Evolutionary conservation across 92 coral and sea anemone species (phyloP).

Genomic region (Montipora capitata): DNA sequence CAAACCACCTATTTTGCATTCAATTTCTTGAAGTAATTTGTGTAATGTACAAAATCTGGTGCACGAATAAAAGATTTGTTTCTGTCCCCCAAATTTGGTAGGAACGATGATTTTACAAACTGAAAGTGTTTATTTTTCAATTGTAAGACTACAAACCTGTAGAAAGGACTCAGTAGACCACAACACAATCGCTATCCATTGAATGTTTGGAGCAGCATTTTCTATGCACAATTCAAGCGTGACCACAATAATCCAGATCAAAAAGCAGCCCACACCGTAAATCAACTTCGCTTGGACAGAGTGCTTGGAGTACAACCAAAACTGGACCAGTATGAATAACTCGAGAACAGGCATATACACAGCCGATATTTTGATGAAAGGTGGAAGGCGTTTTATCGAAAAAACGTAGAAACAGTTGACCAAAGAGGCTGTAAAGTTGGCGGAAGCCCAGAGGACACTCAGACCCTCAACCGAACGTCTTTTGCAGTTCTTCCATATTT

Average conservation of each 20-base stretch:
- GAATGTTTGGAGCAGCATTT: slow-evolving; percentile 35
- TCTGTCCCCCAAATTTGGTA: too few relatives aligned
- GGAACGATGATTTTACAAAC: too few relatives aligned
- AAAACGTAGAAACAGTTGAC: slow-evolving; percentile 68
- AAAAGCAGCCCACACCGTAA: slow-evolving; percentile 54
- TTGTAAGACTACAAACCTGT: slow-evolving; percentile 46
- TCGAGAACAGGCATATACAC: slow-evolving; percentile 63
- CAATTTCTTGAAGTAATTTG: too few relatives aligned
- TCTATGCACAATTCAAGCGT: slow-evolving; percentile 48
- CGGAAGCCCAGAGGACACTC: slow-evolving; percentile 77
- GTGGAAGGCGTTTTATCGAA: slow-evolving; percentile 25
- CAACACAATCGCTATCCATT: slow-evolving; percentile 76
- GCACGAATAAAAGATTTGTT: too few relatives aligned
- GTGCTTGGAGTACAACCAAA: slow-evolving; percentile 69
- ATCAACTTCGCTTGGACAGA: slow-evolving; percentile 14
- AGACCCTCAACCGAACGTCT: slow-evolving; percentile 68
- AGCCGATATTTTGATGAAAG: slow-evolving; percentile 37
- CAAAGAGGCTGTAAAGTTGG: slow-evolving; percentile 75
- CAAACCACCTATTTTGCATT: too few relatives aligned
- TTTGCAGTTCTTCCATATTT: slow-evolving; percentile 68
- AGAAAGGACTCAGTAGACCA: slow-evolving; percentile 68
- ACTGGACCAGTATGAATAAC: slow-evolving; percentile 53
- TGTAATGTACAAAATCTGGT: too few relatives aligned
- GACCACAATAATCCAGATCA: slow-evolving; percentile 61
- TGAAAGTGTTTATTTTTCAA: too few relatives aligned